A percentile compares a stretch with the other conserved stretches of the same genome.
phyloP scores from a whole-genome alignment of 2,113 vertebrate species.

The Gadus chalcogrammus region DNA sequence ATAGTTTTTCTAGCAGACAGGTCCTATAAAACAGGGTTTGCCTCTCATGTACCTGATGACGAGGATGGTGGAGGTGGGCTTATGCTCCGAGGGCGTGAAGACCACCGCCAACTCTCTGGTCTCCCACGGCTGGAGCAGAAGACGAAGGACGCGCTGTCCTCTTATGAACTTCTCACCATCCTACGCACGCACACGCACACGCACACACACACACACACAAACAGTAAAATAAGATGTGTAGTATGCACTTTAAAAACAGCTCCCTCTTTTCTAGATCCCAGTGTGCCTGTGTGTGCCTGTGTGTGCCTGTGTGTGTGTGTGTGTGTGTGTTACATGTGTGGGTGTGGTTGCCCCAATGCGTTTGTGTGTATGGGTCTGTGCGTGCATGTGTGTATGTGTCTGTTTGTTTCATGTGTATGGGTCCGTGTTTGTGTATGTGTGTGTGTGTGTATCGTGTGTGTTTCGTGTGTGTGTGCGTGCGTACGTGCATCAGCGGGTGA shows the following conservation, averaged over 20 bases:
- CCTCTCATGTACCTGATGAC: conserved; percentile 79
- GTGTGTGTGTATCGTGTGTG: too few relatives aligned
- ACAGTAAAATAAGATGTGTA: background rate
- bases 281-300: background rate
- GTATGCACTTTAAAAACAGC: background rate
- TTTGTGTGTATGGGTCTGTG: too few relatives aligned
- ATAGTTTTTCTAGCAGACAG: background rate
- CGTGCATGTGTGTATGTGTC: too few relatives aligned
- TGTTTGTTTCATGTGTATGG: too few relatives aligned
- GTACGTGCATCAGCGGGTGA: background rate
- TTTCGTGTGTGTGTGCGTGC: background rate
- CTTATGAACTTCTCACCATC: conserved; percentile 22
- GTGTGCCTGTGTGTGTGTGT: too few relatives aligned
- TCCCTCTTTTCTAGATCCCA: too few relatives aligned
- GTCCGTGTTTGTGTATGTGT: too few relatives aligned
- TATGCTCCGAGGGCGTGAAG: conserved; percentile 87
- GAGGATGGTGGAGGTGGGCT: conserved; percentile 84
- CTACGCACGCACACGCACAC: conserved; percentile 33
- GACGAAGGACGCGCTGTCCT: conserved; percentile 61
- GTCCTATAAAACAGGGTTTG: background rate
- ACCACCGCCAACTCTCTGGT: conserved; percentile 79
- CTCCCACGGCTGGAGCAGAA: conserved; percentile 86
- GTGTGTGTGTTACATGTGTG: too few relatives aligned
- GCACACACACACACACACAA: too few relatives aligned
- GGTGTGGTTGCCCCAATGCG: too few relatives aligned